Evolutionary conservation across 1,140 invertebrate genomes (phyloP).

Genomic region (Pseudobourletiella spinata): DNA sequence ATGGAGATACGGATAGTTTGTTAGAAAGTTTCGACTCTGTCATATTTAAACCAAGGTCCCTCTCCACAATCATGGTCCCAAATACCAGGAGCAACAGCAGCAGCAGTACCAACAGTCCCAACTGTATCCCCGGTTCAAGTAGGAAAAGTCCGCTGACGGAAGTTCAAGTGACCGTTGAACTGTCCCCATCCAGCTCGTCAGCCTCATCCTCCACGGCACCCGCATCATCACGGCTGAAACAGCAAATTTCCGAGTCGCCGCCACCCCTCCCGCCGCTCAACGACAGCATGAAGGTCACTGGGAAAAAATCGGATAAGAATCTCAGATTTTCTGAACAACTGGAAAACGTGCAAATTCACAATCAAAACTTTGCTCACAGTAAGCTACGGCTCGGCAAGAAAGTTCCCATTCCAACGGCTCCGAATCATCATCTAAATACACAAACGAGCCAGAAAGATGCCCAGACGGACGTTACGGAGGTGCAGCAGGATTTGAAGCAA

Average conservation of each 20-base stretch:
- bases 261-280: constrained; percentile 14
- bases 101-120: not conserved
- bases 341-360: constrained; percentile 4
- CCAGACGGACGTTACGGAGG: not conserved
- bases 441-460: not conserved
- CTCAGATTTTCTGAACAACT: constrained; percentile 14
- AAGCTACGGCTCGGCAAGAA: not conserved
- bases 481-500: no score
- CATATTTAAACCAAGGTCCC: constrained; percentile 27
- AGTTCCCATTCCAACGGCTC: not conserved
- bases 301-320: constrained; percentile 9
- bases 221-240: not conserved
- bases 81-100: not conserved
- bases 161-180: not conserved
- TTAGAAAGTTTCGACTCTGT: constrained; percentile 33
- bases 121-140: not conserved
- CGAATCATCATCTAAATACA: not conserved
- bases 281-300: no score
- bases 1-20: constrained; percentile 27
- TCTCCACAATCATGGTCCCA: not conserved
- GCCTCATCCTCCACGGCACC: not conserved
- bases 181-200: not conserved
- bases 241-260: constrained; percentile 17
- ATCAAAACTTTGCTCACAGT: not conserved
- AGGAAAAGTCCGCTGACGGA: not conserved